Evolutionary conservation across 2,888 invertebrate genomes (phyloP).

Genomic region (Syrista parreyssii): DNA sequence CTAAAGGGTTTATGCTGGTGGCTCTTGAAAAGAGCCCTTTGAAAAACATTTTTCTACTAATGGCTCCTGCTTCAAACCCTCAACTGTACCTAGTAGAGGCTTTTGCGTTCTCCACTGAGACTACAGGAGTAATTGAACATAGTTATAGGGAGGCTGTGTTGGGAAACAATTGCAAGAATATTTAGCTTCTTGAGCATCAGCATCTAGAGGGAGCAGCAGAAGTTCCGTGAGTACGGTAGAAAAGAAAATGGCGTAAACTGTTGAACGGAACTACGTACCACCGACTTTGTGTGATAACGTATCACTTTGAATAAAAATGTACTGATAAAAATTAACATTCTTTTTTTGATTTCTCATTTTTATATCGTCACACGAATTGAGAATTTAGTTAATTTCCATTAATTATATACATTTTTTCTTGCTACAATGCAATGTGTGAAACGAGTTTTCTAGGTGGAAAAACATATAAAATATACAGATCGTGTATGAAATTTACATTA

Average conservation of each 20-base stretch:
- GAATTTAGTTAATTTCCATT: too few species aligned
- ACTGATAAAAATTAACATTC: not conserved
- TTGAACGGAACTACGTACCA: not conserved
- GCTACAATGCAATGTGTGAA: not conserved
- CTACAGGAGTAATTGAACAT: conserved; percentile 41
- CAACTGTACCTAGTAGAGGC: conserved; percentile 22
- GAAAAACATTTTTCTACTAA: conserved; percentile 65
- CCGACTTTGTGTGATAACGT: not conserved
- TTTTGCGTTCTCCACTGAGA: conserved; percentile 21
- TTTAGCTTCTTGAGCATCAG: not conserved
- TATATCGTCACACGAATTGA: not conserved
- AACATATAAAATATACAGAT: too few species aligned
- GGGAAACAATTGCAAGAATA: not conserved
- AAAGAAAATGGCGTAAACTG: conserved; percentile 39
- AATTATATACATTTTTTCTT: too few species aligned
- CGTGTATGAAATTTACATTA: too few species aligned
- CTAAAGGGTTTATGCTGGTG: conserved; percentile 52
- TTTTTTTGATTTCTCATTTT: not conserved
- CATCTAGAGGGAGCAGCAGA: not conserved
- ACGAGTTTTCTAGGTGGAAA: too few species aligned
- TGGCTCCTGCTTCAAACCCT: conserved; percentile 53
- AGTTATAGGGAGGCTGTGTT: conserved; percentile 19
- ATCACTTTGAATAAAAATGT: not conserved
- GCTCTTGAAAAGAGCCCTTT: conserved; percentile 57
- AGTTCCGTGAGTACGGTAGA: conserved; percentile 31